phyloP scores from a whole-genome alignment of 2,888 invertebrate species.

The Thereva unica region DNA sequence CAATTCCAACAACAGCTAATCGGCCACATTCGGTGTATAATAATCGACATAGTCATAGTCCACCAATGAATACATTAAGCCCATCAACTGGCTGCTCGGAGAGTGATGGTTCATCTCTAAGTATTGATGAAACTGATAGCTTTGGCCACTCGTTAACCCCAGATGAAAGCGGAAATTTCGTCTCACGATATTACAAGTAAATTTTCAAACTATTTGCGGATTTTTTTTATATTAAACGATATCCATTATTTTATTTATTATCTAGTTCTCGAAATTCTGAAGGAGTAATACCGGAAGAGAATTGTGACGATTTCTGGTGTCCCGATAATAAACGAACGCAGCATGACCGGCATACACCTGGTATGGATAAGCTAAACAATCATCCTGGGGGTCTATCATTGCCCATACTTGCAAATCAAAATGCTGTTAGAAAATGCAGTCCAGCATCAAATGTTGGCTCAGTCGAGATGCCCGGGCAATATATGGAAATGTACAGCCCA shows the following conservation, averaged over 20 bases:
- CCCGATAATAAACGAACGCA: conserved; percentile 43
- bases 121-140: conserved; percentile 66
- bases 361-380: conserved; percentile 42
- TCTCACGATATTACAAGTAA: conserved; percentile 52
- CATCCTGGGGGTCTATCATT: conserved; percentile 34
- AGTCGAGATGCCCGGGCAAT: conserved; percentile 45
- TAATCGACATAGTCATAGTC: conserved; percentile 54
- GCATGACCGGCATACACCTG: conserved; percentile 22
- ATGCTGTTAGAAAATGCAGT: conserved; percentile 41
- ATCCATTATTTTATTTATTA: neutral
- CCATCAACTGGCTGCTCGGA: conserved; percentile 69
- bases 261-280: conserved; percentile 48
- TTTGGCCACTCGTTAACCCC: conserved; percentile 64
- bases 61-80: conserved; percentile 62
- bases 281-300: conserved; percentile 67
- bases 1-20: conserved; percentile 56
- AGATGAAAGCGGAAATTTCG: conserved; percentile 60
- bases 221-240: neutral
- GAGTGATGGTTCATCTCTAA: conserved; percentile 70
- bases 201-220: neutral
- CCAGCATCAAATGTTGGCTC: conserved; percentile 42
- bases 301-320: conserved; percentile 59
- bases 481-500: conserved; percentile 62
- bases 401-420: conserved; percentile 34
- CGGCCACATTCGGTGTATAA: conserved; percentile 58